Evolutionary conservation across 1,140 invertebrate species (phyloP), one percentile per base, ranked within the genome.

Genomic region (Drosophila auraria): DNA sequence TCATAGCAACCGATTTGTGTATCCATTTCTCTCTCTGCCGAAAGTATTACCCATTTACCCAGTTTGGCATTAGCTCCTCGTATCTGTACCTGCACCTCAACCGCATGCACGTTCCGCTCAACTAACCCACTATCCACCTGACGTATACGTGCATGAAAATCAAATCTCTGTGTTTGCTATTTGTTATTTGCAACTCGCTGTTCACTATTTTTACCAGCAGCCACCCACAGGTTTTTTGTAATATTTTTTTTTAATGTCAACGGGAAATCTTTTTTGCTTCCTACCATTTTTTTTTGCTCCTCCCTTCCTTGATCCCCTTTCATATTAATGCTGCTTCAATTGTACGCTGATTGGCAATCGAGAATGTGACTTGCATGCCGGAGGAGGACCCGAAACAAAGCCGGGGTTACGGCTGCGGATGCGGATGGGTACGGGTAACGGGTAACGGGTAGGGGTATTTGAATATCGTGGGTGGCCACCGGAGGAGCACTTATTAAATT

Each of bases 301-400:
- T 65, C 57, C 58, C 17, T 11, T 50, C 23, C 58, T 12, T 36
- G 42, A 53, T 25, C 17, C 51, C 64, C 45, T 49, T 47, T 60
- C 80, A 70, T 82, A 89, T 90, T 89, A 89, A 89, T 89, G 84
- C 84, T 82, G 82, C 86, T 74, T 89, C 82, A 86, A 90, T 89
- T 89, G 86, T 81, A 78, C 86, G 86, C 86, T 89, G 86, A 89
- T 89, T 89, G 86, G 86, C 86, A 90, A 89, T 89, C 86, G 86
- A 80, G 86, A 90, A 90, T 89, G 86, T 89, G 86, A 89, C 86
- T 89, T 89, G 86, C 86, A 89, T 90, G 72, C 86, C 54, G 15
- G 63, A 61, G 57, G 59, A 45, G 50, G 51, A 63, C 40, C 15
- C 66, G 66, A 80, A 73, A 63, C 77, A 81, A 57, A 53, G 58